Percentiles rank a stretch among this genome's conserved stretches.
These are phyloP conservation scores for Ennomos erosarius DNA, from an alignment of 2,888 invertebrate species.

Conservation along the genomic window DNA sequence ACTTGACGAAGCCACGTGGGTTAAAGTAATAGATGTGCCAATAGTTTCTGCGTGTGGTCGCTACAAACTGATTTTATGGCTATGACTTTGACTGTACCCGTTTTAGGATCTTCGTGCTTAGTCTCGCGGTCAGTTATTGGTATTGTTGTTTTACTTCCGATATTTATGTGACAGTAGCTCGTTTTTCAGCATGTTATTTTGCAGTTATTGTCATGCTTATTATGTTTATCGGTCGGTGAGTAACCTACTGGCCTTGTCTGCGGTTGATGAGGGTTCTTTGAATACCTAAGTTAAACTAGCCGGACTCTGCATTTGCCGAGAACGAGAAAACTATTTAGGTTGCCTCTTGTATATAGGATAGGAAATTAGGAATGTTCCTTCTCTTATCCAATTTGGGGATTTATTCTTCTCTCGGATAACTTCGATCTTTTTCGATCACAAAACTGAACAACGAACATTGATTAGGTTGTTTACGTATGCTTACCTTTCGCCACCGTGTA, in stretches of 20 bases:
- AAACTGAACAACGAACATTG: too few species aligned
- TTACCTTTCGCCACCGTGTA: conserved; percentile 92
- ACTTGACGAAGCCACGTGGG: conserved; percentile 38
- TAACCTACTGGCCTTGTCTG: conserved; percentile 9
- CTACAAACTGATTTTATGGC: conserved; percentile 36
- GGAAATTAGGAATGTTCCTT: too few species aligned
- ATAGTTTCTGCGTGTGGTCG: conserved; percentile 53
- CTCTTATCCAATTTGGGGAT: too few species aligned
- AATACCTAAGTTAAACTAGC: background rate
- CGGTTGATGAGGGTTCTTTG: conserved; percentile 13
- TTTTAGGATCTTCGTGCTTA: conserved; percentile 33
- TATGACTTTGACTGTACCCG: conserved; percentile 41
- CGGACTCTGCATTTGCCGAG: too few species aligned
- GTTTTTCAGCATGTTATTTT: conserved; percentile 14
- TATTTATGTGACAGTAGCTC: conserved; percentile 36
- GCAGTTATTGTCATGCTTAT: background rate
- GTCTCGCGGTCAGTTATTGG: conserved; percentile 30
- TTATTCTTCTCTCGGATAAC: too few species aligned
- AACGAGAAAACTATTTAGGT: too few species aligned
- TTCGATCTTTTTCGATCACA: too few species aligned
- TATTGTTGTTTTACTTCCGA: conserved; percentile 32
- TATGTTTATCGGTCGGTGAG: background rate
- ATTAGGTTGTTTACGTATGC: conserved; percentile 4
- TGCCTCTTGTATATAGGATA: too few species aligned
- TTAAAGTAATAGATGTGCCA: conserved; percentile 43